phyloP scores from a whole-genome alignment of 2,888 invertebrate genomes.

The Drosophila kuntzei region DNA sequence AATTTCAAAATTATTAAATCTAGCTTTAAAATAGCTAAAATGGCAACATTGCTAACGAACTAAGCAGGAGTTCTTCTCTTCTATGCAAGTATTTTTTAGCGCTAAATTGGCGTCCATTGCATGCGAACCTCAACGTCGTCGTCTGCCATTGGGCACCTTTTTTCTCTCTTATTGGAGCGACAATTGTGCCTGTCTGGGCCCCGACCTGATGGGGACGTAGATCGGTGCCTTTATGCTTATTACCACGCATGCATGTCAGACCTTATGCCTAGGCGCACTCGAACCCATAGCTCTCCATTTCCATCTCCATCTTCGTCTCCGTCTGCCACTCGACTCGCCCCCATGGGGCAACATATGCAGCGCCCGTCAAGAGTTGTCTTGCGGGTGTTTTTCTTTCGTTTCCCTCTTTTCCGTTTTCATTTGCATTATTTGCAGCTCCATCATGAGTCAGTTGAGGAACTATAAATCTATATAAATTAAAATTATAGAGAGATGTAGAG shows the following conservation, averaged over 20 bases:
- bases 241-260: constrained; percentile 79
- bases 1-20: too few species aligned
- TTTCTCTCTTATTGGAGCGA: constrained; percentile 56
- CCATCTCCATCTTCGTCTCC: constrained; percentile 10
- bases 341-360: constrained; percentile 67
- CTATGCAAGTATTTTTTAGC: constrained; percentile 51
- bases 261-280: constrained; percentile 42
- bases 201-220: constrained; percentile 13
- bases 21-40: background rate
- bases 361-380: constrained; percentile 58
- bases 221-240: constrained; percentile 70
- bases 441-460: constrained; percentile 39
- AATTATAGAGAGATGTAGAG: too few species aligned
- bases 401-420: constrained; percentile 11
- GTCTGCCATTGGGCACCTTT: constrained; percentile 10
- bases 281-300: constrained; percentile 36
- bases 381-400: constrained; percentile 48
- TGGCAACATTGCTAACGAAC: constrained; percentile 58
- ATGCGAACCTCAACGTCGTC: constrained; percentile 44
- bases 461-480: background rate
- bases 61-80: constrained; percentile 32
- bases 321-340: constrained; percentile 48
- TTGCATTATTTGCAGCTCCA: constrained; percentile 5
- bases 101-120: constrained; percentile 75
- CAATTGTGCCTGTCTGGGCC: constrained; percentile 48